Evolutionary conservation across 2,113 vertebrate genomes (phyloP), one percentile per base, ranked within the genome.

Genomic region (Forbesichthys papilliferus): DNA sequence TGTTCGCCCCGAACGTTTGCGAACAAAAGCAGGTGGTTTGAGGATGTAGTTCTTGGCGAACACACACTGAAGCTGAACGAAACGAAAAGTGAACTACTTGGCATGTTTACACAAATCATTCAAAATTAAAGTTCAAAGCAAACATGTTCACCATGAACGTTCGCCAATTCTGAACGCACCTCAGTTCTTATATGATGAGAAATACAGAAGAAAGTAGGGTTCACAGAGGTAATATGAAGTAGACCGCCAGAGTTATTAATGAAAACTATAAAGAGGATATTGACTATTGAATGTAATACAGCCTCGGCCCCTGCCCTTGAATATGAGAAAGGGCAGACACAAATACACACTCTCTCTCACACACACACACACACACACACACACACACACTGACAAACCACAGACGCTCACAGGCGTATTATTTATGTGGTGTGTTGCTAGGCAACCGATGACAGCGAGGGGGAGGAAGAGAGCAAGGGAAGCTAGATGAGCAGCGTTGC

Each of bases 341-440:
- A 57, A 61, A 52, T 55, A 11, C 51, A 9, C 64, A 16, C 60
- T 47, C 42, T 47, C 42, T 47, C 4, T 48, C 60, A 46, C 14
- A 36, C 68, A 51, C 36, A 62, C n/a, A 54, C 48, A 64, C 69
- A 54, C 69, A 72, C 66, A 60, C 66, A 55, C 57, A 42, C 49
- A 46, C 11, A 20, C 34, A 55, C 68, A 56, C 34, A 20, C n/a
- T 20, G 10, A 20, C 16, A 20, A 20, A 16, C 16, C 16, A 57
- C 55, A 57, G n/a, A 20, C 18, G 20, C 16, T 9, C 18, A 73
- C 69, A 62, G 48, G 61, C 74, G 58, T 77, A 81, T 86, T 88
- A 88, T 90, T 90, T 84, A 87, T 85, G 83, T 83, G 68, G 75
- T 82, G 80, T 64, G 87, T 91, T 89, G 87, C 89, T 89, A 87